A percentile compares a stretch with the other conserved stretches of the same genome.
Evolutionary conservation across 2,113 vertebrate species (phyloP).

Genomic region (Cavia aperea): DNA sequence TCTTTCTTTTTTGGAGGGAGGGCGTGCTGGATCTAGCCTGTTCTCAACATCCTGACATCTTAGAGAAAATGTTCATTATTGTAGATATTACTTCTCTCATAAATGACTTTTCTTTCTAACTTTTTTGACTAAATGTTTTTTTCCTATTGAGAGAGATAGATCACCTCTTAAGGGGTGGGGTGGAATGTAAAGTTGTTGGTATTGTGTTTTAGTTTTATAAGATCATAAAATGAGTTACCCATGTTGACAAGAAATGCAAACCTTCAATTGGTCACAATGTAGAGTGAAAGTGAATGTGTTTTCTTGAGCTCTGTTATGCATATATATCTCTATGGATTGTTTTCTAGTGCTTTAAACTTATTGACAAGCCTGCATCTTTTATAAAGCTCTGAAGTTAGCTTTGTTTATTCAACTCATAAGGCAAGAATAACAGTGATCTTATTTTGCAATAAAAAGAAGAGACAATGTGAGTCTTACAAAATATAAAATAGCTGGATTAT

Average conservation of each 20-base stretch:
- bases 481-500: background rate
- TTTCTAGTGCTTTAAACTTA: conserved; percentile 15
- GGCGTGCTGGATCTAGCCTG: background rate
- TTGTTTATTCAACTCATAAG: conserved; percentile 34
- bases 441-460: conserved; percentile 45
- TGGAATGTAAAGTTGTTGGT: background rate
- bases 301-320: background rate
- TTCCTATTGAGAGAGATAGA: conserved; percentile 11
- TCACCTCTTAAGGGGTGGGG: background rate
- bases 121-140: background rate
- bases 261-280: conserved; percentile 10
- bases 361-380: conserved; percentile 29
- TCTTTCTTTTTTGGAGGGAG: background rate
- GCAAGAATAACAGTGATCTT: conserved; percentile 41
- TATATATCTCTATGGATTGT: background rate
- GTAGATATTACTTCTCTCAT: background rate
- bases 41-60: background rate
- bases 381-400: conserved; percentile 29
- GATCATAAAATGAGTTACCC: background rate
- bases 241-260: background rate
- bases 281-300: background rate
- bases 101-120: conserved; percentile 19
- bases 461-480: background rate
- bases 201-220: background rate
- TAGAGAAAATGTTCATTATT: conserved; percentile 12